Percentiles rank a stretch among this genome's conserved stretches.
Conservation (phyloP, 2,888 invertebrate species). For the Zele albiditarsus region DNA sequence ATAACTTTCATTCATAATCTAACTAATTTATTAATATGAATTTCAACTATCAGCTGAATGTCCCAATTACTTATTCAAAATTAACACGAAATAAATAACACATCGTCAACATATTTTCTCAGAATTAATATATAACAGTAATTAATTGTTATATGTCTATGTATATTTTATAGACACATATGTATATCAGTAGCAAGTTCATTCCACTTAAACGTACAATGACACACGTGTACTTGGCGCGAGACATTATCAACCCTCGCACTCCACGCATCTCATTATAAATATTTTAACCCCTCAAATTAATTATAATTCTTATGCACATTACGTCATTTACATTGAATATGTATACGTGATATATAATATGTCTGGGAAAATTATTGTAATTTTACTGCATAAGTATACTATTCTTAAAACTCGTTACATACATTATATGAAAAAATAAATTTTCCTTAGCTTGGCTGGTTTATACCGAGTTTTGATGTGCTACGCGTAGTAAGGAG, state of each 20-base stretch:
- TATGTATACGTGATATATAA: background rate
- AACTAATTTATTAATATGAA: too few species aligned
- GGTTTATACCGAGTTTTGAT: background rate
- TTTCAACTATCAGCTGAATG: too few species aligned
- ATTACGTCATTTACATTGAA: background rate
- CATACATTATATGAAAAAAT: background rate
- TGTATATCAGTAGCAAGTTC: background rate
- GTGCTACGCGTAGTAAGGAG: background rate
- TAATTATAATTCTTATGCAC: background rate
- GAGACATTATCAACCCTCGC: background rate
- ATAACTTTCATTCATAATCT: too few species aligned
- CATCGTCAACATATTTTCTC: too few species aligned
- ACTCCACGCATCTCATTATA: background rate
- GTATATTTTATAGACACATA: background rate
- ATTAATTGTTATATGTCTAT: background rate
- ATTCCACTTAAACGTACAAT: background rate
- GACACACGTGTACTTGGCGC: slow-evolving; percentile 3
- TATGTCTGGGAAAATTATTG: background rate
- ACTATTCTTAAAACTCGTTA: background rate
- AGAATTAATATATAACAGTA: too few species aligned
- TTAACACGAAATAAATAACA: too few species aligned
- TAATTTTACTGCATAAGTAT: background rate
- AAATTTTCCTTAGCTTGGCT: background rate
- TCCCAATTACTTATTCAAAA: too few species aligned
- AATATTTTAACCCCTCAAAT: background rate